Evolutionary conservation across 2,888 invertebrate species (phyloP).

Genomic region (Branchinecta sandiegonensis): DNA sequence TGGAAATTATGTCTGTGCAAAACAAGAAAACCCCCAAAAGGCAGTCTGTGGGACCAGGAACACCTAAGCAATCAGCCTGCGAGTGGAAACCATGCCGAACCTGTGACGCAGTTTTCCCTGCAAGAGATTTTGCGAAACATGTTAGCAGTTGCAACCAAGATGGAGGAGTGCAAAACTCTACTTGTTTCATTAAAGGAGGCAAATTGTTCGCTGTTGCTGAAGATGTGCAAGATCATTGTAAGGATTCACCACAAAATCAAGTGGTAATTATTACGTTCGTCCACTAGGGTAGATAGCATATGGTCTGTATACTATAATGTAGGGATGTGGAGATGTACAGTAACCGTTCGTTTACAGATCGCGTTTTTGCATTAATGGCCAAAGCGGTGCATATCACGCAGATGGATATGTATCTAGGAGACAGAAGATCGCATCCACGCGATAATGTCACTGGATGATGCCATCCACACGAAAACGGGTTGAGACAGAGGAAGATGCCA

Average conservation of each 20-base stretch:
- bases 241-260: neutral
- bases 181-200: neutral
- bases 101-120: slow-evolving; percentile 10
- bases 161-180: neutral
- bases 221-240: neutral
- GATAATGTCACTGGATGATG: too few species aligned
- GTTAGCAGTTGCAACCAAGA: neutral
- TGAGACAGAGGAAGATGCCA: too few species aligned
- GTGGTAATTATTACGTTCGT: too few species aligned
- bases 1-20: neutral
- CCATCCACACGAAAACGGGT: too few species aligned
- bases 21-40: slow-evolving; percentile 13
- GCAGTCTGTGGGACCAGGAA: neutral
- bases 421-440: too few species aligned
- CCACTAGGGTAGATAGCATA: too few species aligned
- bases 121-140: neutral
- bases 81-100: slow-evolving; percentile 23
- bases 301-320: too few species aligned
- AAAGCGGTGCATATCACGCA: too few species aligned
- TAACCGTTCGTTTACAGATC: too few species aligned
- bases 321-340: too few species aligned
- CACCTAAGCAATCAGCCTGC: neutral
- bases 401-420: too few species aligned
- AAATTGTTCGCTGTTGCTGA: neutral
- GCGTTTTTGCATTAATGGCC: too few species aligned